phyloP scores from a whole-genome alignment of 2,888 invertebrate species.

The Belgica antarctica region DNA sequence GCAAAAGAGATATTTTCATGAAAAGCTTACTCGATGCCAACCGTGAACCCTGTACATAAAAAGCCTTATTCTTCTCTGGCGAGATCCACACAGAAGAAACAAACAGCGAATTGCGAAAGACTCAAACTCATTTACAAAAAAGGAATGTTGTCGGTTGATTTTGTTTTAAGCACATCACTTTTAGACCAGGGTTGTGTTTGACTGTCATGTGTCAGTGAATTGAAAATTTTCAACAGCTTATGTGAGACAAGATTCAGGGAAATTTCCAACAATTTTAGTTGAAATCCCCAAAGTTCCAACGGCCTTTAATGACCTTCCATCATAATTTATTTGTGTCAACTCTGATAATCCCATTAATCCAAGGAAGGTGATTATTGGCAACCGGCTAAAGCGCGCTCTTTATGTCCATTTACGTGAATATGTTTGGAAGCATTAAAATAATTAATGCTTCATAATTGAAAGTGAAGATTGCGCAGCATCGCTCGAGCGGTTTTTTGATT shows the following conservation, averaged over 20 bases:
- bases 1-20: background rate
- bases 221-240: no score
- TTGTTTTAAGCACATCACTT: background rate
- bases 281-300: no score
- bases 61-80: background rate
- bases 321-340: no score
- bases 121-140: conserved; percentile 22
- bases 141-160: conserved; percentile 36
- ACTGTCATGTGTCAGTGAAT: background rate
- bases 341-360: no score
- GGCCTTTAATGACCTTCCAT: no score
- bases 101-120: conserved; percentile 29
- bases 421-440: conserved; percentile 21
- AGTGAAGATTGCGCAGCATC: background rate
- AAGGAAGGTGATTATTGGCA: background rate
- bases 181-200: conserved; percentile 25
- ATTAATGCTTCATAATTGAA: conserved; percentile 24
- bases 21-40: conserved; percentile 8
- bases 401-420: background rate
- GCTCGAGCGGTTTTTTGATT: no score
- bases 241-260: no score
- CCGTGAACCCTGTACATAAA: background rate
- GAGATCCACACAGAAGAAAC: conserved; percentile 27
- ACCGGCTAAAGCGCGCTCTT: background rate
- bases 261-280: no score